These are phyloP conservation scores for Podarcis raffonei DNA, from an alignment of 2,113 vertebrate genomes.

Conservation along the genomic window DNA sequence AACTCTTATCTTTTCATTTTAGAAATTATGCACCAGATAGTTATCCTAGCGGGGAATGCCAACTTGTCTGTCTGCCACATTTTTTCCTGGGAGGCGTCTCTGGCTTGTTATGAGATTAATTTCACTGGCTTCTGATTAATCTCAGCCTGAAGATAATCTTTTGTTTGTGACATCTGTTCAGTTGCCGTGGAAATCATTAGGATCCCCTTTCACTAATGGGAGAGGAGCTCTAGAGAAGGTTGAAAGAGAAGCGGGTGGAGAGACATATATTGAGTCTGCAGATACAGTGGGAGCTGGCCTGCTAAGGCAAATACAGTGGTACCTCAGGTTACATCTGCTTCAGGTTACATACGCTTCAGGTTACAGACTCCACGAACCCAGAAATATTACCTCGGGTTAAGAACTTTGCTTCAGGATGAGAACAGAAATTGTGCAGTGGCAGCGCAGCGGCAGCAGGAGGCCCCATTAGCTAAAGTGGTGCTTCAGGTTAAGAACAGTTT, in stretches of 20 bases:
- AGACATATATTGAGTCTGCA: background rate
- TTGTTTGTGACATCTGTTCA: conserved; percentile 10
- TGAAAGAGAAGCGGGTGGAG: too few relatives aligned
- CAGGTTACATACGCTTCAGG: too few relatives aligned
- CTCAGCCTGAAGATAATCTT: conserved; percentile 7
- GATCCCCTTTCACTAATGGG: conserved; percentile 7
- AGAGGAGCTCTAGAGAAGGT: background rate
- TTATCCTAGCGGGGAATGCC: background rate
- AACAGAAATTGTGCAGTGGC: too few relatives aligned
- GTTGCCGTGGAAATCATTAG: conserved; percentile 14
- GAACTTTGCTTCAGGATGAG: too few relatives aligned
- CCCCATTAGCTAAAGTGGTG: too few relatives aligned
- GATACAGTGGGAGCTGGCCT: background rate
- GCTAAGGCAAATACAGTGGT: background rate
- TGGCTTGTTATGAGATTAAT: conserved; percentile 8
- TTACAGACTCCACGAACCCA: too few relatives aligned
- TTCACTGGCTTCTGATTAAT: conserved; percentile 5
- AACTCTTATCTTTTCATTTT: background rate
- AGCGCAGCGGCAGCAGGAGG: too few relatives aligned
- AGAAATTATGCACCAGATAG: background rate
- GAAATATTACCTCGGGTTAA: too few relatives aligned
- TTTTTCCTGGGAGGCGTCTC: background rate
- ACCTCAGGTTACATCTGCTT: too few relatives aligned
- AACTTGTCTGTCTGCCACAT: conserved; percentile 3
- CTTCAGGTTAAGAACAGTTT: too few relatives aligned